These are phyloP conservation scores for Caenorhabditis becei DNA, from an alignment of 2,888 invertebrate species.

Conservation along the genomic window DNA sequence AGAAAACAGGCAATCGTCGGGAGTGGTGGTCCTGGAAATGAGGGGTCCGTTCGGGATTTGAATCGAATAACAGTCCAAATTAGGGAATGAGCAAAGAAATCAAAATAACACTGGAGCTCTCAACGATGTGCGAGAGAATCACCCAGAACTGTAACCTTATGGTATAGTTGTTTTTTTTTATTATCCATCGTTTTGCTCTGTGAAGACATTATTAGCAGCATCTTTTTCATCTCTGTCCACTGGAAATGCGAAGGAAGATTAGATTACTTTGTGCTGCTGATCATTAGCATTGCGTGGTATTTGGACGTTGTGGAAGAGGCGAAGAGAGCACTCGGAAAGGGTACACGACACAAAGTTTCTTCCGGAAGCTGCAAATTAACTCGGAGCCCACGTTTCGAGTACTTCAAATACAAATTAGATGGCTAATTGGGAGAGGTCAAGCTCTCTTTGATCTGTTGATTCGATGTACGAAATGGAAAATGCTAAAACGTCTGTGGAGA, in stretches of 20 bases:
- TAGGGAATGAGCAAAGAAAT: not conserved
- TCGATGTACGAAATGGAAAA: too few relatives aligned
- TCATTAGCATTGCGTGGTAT: slow-evolving; percentile 4
- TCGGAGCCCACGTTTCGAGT: not conserved
- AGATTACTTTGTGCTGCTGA: not conserved
- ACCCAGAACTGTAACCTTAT: not conserved
- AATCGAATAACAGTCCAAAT: not conserved
- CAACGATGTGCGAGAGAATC: not conserved
- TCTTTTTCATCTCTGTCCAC: not conserved
- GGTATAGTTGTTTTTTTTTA: not conserved
- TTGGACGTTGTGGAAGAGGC: not conserved
- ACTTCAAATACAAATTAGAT: not conserved
- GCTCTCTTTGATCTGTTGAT: not conserved
- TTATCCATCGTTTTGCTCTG: not conserved
- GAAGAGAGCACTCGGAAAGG: not conserved
- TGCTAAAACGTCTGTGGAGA: too few relatives aligned
- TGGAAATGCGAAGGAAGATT: not conserved
- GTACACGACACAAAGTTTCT: not conserved
- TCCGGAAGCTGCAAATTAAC: not conserved
- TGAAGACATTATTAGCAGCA: not conserved
- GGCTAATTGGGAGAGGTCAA: not conserved
- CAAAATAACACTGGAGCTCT: not conserved
- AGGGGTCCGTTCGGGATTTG: not conserved
- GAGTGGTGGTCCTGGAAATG: not conserved
- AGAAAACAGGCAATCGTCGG: not conserved